phyloP scores from a whole-genome alignment of 2,113 vertebrate species.

The Callorhinus ursinus region DNA sequence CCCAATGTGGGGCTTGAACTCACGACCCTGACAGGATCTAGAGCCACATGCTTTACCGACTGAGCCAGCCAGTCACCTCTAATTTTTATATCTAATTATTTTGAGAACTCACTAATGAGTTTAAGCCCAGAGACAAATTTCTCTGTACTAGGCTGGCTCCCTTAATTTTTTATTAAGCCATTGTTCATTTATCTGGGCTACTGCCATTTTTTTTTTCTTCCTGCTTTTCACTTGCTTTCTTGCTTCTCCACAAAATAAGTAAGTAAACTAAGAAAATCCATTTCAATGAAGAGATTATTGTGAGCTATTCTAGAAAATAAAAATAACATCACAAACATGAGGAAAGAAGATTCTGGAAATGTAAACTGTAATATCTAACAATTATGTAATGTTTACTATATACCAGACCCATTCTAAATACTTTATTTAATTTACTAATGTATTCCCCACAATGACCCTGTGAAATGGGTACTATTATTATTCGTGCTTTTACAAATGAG shows the following conservation, averaged over 20 bases:
- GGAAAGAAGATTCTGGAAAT: constrained; percentile 31
- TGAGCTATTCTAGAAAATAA: constrained; percentile 25
- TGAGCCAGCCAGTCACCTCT: not conserved
- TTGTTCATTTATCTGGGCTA: not conserved
- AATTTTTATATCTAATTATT: constrained; percentile 20
- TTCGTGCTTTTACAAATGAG: not conserved
- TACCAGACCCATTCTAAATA: not conserved
- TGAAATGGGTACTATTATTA: not conserved
- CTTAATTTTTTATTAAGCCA: constrained; percentile 24
- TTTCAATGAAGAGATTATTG: not conserved
- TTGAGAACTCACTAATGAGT: not conserved
- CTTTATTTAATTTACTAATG: not conserved
- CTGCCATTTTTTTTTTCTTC: not conserved
- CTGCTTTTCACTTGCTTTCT: not conserved
- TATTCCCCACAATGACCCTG: not conserved
- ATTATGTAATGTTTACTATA: not conserved
- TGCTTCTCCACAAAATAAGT: not conserved
- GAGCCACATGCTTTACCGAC: not conserved
- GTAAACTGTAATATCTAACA: not conserved
- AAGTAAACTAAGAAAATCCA: constrained; percentile 20
- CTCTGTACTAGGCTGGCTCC: not conserved
- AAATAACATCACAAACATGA: not conserved
- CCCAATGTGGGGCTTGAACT: not conserved
- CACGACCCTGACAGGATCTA: not conserved
- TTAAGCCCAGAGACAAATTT: not conserved